phyloP scores from a whole-genome alignment of 2,797 vertebrate species.

The Sarcophilus harrisii region DNA sequence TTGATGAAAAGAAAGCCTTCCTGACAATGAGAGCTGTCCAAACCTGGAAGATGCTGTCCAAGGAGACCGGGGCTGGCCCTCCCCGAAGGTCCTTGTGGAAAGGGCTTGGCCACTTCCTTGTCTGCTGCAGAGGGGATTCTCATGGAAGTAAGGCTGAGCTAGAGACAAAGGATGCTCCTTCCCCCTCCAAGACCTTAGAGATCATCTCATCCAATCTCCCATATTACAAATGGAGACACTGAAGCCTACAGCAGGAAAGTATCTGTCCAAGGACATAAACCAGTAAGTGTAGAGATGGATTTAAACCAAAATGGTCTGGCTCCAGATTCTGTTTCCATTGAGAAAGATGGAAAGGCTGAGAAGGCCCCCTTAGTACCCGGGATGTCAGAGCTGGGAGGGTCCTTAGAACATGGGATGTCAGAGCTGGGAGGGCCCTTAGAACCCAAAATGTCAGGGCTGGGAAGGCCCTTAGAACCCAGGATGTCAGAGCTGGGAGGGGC shows the following conservation, averaged over 20 bases:
- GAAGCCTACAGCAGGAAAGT: neutral
- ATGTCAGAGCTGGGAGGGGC: no score
- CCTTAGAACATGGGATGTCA: neutral
- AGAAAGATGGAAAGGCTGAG: neutral
- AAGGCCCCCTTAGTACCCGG: neutral
- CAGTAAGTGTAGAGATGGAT: neutral
- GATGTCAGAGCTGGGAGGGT: neutral
- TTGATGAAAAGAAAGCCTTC: neutral
- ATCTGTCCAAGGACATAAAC: neutral
- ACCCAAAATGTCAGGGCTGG: no score
- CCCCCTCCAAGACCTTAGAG: neutral
- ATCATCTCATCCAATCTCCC: neutral
- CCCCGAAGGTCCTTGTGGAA: neutral
- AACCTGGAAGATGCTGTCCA: neutral
- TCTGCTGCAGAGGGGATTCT: neutral
- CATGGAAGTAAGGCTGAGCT: neutral
- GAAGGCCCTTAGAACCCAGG: no score
- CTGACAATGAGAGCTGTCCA: neutral
- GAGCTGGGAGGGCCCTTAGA: neutral
- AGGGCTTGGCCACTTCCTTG: neutral
- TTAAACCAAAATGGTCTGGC: neutral
- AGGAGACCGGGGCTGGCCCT: neutral
- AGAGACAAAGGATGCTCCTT: neutral
- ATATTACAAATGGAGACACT: neutral
- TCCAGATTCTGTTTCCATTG: neutral